These are phyloP conservation scores for Pasiphila rectangulata DNA, from an alignment of 2,888 invertebrate genomes.

Conservation along the genomic window DNA sequence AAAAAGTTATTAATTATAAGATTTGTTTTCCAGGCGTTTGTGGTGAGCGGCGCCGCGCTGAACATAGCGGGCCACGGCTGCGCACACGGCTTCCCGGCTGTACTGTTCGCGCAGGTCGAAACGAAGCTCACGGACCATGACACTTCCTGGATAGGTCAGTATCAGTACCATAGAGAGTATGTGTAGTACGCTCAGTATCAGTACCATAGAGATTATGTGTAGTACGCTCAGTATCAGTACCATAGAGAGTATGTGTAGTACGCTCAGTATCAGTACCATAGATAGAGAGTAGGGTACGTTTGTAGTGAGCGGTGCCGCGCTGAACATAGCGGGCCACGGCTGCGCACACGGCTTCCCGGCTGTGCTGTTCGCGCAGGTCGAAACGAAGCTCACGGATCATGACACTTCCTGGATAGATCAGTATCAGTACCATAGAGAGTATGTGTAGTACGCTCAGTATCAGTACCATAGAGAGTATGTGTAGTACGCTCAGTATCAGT, in stretches of 20 bases:
- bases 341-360: slow-evolving; percentile 73
- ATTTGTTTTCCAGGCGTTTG: slow-evolving; percentile 62
- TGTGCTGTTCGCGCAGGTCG: slow-evolving; percentile 66
- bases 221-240: background rate
- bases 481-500: too few relatives aligned
- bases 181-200: background rate
- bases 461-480: too few relatives aligned
- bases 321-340: slow-evolving; percentile 71
- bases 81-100: slow-evolving; percentile 71
- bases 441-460: too few relatives aligned
- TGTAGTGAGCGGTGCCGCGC: slow-evolving; percentile 70
- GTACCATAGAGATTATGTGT: too few relatives aligned
- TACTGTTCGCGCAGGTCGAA: slow-evolving; percentile 67
- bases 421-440: too few relatives aligned
- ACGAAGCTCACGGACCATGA: slow-evolving; percentile 69
- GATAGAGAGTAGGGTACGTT: too few relatives aligned
- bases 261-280: too few relatives aligned
- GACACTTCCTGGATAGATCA: background rate
- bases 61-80: slow-evolving; percentile 74
- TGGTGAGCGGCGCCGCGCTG: slow-evolving; percentile 70
- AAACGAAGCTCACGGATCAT: slow-evolving; percentile 33
- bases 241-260: too few relatives aligned
- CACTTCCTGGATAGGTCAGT: slow-evolving; percentile 72
- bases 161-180: too few relatives aligned
- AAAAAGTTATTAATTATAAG: too few relatives aligned